A percentile compares a stretch with the other conserved stretches of the same genome.
These are phyloP conservation scores for Epinotia bilunana DNA, from an alignment of 2,888 invertebrate species.

Conservation along the genomic window DNA sequence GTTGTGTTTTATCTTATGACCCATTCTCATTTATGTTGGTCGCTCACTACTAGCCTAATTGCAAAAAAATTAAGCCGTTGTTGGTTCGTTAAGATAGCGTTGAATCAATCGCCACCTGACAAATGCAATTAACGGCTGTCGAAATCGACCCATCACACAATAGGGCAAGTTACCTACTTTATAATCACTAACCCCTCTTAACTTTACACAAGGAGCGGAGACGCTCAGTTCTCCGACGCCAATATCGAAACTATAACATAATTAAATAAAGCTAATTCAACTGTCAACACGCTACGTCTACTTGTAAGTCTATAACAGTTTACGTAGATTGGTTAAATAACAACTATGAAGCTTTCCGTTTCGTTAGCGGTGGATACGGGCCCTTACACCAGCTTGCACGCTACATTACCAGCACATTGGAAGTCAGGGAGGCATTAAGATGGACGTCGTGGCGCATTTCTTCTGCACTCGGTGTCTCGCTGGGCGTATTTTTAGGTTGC, in stretches of 20 bases:
- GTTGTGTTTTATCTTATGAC: too few species aligned
- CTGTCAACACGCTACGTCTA: not conserved
- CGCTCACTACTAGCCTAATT: too few species aligned
- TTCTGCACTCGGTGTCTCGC: not conserved
- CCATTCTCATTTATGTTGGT: too few species aligned
- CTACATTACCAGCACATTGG: conserved; percentile 41
- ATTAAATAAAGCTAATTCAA: not conserved
- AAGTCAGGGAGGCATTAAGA: conserved; percentile 37
- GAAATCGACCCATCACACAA: not conserved
- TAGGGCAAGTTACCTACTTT: not conserved
- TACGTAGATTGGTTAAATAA: not conserved
- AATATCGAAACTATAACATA: not conserved
- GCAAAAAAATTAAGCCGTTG: too few species aligned
- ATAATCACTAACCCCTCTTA: too few species aligned
- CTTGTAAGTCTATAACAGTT: not conserved
- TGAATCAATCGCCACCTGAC: too few species aligned
- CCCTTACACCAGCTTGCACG: conserved; percentile 28
- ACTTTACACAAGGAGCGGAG: too few species aligned
- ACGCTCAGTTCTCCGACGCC: too few species aligned
- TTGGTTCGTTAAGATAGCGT: too few species aligned
- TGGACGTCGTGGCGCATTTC: conserved; percentile 33
- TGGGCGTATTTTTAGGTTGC: conserved; percentile 19
- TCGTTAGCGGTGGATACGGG: conserved; percentile 4
- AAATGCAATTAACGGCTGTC: not conserved
- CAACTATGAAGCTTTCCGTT: conserved; percentile 1